A percentile compares a stretch with the other conserved stretches of the same genome.
Conservation (phyloP, 2,113 vertebrate genomes). For the Datnioides undecimradiatus region DNA sequence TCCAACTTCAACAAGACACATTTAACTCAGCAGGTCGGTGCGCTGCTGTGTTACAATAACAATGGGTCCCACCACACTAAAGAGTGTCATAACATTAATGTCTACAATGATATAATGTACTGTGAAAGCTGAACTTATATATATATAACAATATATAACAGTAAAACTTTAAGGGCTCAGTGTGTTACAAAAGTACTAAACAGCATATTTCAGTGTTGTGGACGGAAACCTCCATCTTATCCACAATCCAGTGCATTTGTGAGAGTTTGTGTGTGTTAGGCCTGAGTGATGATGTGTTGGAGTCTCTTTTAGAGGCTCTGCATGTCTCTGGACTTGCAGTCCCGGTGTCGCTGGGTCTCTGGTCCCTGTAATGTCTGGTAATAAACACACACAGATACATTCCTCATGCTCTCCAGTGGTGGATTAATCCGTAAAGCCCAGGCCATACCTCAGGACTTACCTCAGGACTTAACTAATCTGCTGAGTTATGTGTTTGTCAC, state of each 20-base stretch:
- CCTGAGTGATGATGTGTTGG: slow-evolving; percentile 47
- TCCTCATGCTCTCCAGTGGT: slow-evolving; percentile 59
- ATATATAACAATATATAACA: no score
- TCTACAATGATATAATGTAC: slow-evolving; percentile 44
- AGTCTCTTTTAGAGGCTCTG: slow-evolving; percentile 41
- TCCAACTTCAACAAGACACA: slow-evolving; percentile 62
- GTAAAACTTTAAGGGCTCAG: slow-evolving; percentile 44
- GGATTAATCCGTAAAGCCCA: slow-evolving; percentile 79
- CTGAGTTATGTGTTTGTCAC: slow-evolving; percentile 76
- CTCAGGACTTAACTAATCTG: slow-evolving; percentile 78
- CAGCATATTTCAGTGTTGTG: slow-evolving; percentile 39
- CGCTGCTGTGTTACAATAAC: slow-evolving; percentile 43
- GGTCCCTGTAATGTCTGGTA: slow-evolving; percentile 51
- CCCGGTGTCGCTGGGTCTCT: slow-evolving; percentile 27
- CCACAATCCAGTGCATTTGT: slow-evolving; percentile 60
- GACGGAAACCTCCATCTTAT: slow-evolving; percentile 26
- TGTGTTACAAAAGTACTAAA: slow-evolving; percentile 61
- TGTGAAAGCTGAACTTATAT: slow-evolving; percentile 35
- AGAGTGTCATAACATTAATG: slow-evolving; percentile 49
- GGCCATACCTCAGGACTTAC: slow-evolving; percentile 77
- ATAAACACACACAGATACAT: slow-evolving; percentile 70
- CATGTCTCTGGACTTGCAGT: slow-evolving; percentile 41
- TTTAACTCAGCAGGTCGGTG: slow-evolving; percentile 48
- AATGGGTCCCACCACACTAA: slow-evolving; percentile 31
- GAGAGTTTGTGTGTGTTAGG: slow-evolving; percentile 44